Base-by-base conservation (phyloP, 2,888 invertebrate species). In the Spicauda simplicius region DNA sequence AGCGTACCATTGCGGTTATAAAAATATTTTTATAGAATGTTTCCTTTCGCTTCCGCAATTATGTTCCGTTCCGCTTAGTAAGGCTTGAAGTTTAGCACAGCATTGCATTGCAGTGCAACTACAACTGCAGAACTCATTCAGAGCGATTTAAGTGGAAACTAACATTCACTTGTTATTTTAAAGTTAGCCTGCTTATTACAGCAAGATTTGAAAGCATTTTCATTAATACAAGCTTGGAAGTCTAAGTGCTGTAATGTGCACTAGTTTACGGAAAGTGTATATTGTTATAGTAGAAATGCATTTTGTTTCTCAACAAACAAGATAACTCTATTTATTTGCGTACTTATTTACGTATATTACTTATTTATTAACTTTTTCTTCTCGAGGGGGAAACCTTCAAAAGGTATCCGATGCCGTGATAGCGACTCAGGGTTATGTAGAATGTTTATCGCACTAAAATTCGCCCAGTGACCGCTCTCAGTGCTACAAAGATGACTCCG, bases 31-130 rank as follows among this genome's bases (percentile, higher is more conserved):
- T 55, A 65, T 59, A 60, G 54, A 59, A 65, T 55, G 54, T 65
- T 65, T 60, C 65, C 59, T 58, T 65, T 65, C 59, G 54, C 30
- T 63, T 63, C 59, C 62, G 55, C 59, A 65, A 65, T 65, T 65
- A 65, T 55, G 59, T 65, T 65, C 30, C 65, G 65, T 65, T 65
- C 65, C 59, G 65, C 59, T 65, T 65, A 59, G 59, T 65, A 65
- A 65, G 65, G 65, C 65, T 48, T 53, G 54, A 58, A 60, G 65
- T 65, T 65, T 65, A 65, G 53, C 30, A 45, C 59, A 54, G 53
- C 45, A 53, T 20, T 25, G 53, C 20, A 52, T 57, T 20, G 19
- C 64, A 30, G 4, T 52, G 37, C 52, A 45, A 41, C 52, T 58
- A 52, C 45, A 25, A 25, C 54, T 48, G 54, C 65, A 65, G 65